Base-by-base conservation (phyloP, 2,888 invertebrate species). In the Pristionchus mayeri region DNA sequence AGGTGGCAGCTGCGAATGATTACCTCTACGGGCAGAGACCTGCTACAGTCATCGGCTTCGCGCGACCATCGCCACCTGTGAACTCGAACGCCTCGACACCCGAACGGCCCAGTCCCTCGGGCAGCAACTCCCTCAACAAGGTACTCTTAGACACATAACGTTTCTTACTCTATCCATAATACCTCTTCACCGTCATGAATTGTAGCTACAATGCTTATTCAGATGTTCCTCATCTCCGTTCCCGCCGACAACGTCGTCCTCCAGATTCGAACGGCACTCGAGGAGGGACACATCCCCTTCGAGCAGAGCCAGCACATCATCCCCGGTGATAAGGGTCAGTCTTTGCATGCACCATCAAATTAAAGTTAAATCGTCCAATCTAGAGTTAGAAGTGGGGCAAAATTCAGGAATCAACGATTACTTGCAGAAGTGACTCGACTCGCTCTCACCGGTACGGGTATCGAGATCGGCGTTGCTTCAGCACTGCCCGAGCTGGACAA, bases 11-110 rank as follows among this genome's bases (percentile, higher is more conserved):
- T 6, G 71, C 89, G 6, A 87, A 89, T 60, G 88, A 89, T 82
- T 85, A 89, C 63, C 87, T 89, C 37, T 89, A 89, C 80, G 89
- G 90, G 27, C 89, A 89, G 67, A 86, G 91, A 60, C 91, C 91
- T 3, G 91, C 91, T 9, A 91, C 91, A 11, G 91, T 91, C 6
- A 90, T 89, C 79, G 90, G 90, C 13, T 90, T 90, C 80, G 85
- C 89, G n/a, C 80, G 88, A 11, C 86, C 63, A 9, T 57, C 71
- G 0, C 52, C 71, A 2, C 16, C 75, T n/a, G 34, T 50, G 24
- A 71, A 37, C 21, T 84, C 84, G 71, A 84, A 84, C n/a, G 84
- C 75, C 2, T 84, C 84, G n/a, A 75, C 84, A 3, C 84, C 84
- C 34, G 84, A 84, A 27, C 37, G 84, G 52, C 30, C 84, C 4